phyloP scores from a whole-genome alignment of 2,797 vertebrate genomes.

The Lacerta bilineata region DNA sequence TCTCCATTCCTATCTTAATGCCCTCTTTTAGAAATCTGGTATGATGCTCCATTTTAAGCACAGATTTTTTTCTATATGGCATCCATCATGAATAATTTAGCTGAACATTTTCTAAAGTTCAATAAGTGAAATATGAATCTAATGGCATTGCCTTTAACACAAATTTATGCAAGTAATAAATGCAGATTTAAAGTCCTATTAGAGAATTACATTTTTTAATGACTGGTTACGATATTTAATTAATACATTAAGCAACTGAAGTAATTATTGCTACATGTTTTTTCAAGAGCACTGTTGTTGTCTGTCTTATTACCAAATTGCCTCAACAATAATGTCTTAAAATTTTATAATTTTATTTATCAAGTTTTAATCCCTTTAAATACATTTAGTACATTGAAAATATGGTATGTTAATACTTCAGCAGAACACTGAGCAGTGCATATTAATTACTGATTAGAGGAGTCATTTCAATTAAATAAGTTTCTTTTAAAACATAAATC shows the following conservation, averaged over 20 bases:
- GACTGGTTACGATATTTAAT: constrained; percentile 38
- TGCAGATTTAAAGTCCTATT: constrained; percentile 50
- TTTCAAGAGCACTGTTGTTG: constrained; percentile 12
- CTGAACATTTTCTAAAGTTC: constrained; percentile 28
- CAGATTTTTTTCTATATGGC: background rate
- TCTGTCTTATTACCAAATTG: constrained; percentile 23
- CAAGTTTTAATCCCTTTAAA: constrained; percentile 38
- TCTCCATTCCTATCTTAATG: too few species aligned
- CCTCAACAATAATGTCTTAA: constrained; percentile 20
- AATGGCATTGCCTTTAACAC: constrained; percentile 33
- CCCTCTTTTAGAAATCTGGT: background rate
- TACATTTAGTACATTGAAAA: constrained; percentile 31
- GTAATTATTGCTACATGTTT: constrained; percentile 22
- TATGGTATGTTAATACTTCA: background rate
- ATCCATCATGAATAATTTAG: background rate
- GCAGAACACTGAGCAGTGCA: constrained; percentile 13
- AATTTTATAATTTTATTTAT: background rate
- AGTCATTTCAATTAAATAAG: constrained; percentile 14
- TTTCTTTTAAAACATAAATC: background rate
- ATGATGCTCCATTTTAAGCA: background rate
- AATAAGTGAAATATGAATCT: constrained; percentile 33
- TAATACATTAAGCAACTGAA: constrained; percentile 32
- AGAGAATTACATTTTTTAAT: constrained; percentile 48
- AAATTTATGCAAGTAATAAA: constrained; percentile 50
- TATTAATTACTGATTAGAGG: constrained; percentile 21